A percentile compares a stretch with the other conserved stretches of the same genome.
phyloP scores from a whole-genome alignment of 2,113 vertebrate genomes.

The Elephas maximus region DNA sequence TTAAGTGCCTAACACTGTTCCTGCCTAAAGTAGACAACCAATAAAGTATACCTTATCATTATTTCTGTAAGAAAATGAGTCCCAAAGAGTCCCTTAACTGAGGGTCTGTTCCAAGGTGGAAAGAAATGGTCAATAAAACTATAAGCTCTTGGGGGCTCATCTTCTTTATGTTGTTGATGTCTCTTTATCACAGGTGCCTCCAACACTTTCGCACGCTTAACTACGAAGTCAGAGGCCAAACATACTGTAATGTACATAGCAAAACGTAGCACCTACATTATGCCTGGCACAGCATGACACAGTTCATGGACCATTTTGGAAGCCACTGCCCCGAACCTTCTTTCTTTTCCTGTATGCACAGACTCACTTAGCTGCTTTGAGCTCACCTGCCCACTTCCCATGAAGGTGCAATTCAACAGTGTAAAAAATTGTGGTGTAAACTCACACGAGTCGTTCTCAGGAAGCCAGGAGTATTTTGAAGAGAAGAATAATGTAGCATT shows the following conservation, averaged over 20 bases:
- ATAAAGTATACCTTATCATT: neutral
- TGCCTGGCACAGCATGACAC: neutral
- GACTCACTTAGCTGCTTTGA: neutral
- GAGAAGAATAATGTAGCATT: neutral
- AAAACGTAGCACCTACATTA: neutral
- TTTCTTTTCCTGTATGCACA: neutral
- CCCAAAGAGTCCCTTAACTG: neutral
- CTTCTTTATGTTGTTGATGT: neutral
- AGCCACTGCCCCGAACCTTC: neutral
- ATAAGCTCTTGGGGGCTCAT: neutral
- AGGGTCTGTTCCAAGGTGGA: neutral
- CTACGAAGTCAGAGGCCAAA: neutral
- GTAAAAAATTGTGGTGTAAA: neutral
- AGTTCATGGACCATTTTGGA: neutral
- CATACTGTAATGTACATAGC: neutral
- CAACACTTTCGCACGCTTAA: neutral
- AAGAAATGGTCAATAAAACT: neutral
- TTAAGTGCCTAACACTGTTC: neutral
- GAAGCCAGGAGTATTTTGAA: constrained; percentile 13
- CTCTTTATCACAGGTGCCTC: neutral
- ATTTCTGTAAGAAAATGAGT: neutral
- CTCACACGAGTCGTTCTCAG: neutral
- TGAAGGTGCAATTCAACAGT: neutral
- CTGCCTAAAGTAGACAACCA: neutral
- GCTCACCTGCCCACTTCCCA: neutral